Evolutionary conservation across 1,140 invertebrate genomes (phyloP).

Genomic region (Augochlora pura): DNA sequence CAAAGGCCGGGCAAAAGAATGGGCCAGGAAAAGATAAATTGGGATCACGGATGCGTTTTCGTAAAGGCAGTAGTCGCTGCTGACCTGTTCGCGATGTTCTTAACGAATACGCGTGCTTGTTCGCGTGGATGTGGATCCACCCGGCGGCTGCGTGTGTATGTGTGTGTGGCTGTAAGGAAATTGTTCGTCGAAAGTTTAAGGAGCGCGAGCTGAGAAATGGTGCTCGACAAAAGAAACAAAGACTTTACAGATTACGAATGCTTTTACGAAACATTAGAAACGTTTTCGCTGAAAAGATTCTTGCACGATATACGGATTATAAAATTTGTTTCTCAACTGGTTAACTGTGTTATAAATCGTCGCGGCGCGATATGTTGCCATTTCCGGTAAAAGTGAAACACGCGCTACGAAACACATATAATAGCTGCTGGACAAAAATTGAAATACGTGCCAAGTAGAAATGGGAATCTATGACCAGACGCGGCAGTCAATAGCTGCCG

Average conservation of each 20-base stretch:
- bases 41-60: slow-evolving; percentile 49
- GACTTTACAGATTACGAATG: background rate
- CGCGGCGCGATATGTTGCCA: too few relatives aligned
- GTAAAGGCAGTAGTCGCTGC: slow-evolving; percentile 22
- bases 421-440: too few relatives aligned
- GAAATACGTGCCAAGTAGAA: too few relatives aligned
- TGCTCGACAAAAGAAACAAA: background rate
- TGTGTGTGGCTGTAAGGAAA: slow-evolving; percentile 37
- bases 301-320: too few relatives aligned
- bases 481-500: too few relatives aligned
- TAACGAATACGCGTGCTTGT: slow-evolving; percentile 36
- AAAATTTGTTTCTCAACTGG: too few relatives aligned
- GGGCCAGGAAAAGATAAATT: slow-evolving; percentile 59
- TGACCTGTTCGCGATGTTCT: slow-evolving; percentile 23
- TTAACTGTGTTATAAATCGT: too few relatives aligned
- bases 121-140: background rate
- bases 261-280: background rate
- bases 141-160: background rate
- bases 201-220: background rate
- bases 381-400: too few relatives aligned
- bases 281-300: too few relatives aligned
- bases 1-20: slow-evolving; percentile 47
- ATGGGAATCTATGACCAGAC: too few relatives aligned
- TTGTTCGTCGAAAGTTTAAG: slow-evolving; percentile 27
- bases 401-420: too few relatives aligned